These are phyloP conservation scores for Norana najaformis DNA, from an alignment of 2,888 invertebrate species.

Conservation along the genomic window DNA sequence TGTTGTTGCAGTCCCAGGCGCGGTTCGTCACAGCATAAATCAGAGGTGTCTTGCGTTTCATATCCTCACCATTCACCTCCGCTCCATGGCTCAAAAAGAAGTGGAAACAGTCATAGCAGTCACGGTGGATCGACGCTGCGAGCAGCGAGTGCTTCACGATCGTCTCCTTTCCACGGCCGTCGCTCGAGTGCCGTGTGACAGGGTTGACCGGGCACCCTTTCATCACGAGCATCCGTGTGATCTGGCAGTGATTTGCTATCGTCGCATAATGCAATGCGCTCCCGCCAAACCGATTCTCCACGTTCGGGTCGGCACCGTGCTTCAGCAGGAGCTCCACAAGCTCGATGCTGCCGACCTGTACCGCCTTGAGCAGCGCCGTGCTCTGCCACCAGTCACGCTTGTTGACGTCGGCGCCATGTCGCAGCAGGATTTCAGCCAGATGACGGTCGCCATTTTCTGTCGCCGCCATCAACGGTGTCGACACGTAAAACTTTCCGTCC, in stretches of 20 bases:
- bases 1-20: conserved; percentile 37
- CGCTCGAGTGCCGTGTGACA: neutral
- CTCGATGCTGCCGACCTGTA: conserved; percentile 34
- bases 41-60: conserved; percentile 37
- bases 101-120: conserved; percentile 35
- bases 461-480: conserved; percentile 39
- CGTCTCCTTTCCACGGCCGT: conserved; percentile 26
- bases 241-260: conserved; percentile 37
- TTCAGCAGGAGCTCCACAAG: conserved; percentile 34
- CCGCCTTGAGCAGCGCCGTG: conserved; percentile 39
- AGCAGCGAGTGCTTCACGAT: conserved; percentile 35
- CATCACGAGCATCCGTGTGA: conserved; percentile 30
- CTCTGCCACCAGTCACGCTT: conserved; percentile 38
- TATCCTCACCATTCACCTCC: conserved; percentile 31
- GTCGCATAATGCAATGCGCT: conserved; percentile 38
- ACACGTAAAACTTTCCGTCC: conserved; percentile 38
- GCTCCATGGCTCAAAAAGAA: conserved; percentile 34
- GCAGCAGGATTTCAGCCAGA: conserved; percentile 34
- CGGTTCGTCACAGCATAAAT: conserved; percentile 38
- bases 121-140: conserved; percentile 38
- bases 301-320: conserved; percentile 39
- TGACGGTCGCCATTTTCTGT: conserved; percentile 34
- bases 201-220: conserved; percentile 33
- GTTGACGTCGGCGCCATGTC: conserved; percentile 37
- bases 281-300: conserved; percentile 35